phyloP scores from a whole-genome alignment of 1,140 invertebrate species.

The roundworm (Caenorhabditis elegans) region DNA sequence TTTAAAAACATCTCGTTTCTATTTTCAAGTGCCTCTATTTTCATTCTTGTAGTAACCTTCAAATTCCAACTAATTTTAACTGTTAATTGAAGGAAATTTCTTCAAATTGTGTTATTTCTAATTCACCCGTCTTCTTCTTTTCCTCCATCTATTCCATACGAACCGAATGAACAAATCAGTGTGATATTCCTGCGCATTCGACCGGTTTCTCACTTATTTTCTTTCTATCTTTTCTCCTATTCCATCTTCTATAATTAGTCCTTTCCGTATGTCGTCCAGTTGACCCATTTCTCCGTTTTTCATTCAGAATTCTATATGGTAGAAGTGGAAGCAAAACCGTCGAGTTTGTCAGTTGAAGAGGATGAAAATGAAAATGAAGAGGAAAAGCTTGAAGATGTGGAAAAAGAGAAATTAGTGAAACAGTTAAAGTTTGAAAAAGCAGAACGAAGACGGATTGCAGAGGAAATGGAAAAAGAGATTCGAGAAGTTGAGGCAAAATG shows the following conservation, averaged over 20 bases:
- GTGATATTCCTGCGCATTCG: not conserved
- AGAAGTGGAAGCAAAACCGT: conserved; percentile 1
- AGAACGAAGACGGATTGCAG: conserved; percentile 23
- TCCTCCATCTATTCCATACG: not conserved
- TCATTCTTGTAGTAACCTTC: not conserved
- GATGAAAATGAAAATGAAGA: conserved; percentile 31
- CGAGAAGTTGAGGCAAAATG: conserved; percentile 14
- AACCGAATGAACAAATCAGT: conserved; percentile 4
- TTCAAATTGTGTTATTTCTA: not conserved
- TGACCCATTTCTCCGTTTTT: conserved; percentile 25
- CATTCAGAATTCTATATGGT: conserved; percentile 29
- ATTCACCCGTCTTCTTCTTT: not conserved
- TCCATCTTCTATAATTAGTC: not conserved
- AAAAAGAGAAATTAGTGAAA: conserved; percentile 14
- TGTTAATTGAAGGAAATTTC: not conserved
- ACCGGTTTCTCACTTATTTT: not conserved
- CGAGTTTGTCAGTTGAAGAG: conserved; percentile 19
- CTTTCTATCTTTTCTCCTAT: not conserved
- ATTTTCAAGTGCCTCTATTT: no score
- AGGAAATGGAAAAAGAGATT: conserved; percentile 39
- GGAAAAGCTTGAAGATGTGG: conserved; percentile 11
- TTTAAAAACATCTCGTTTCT: no score
- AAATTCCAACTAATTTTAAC: conserved; percentile 1
- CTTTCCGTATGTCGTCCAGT: not conserved
- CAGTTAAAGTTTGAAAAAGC: conserved; percentile 9